phyloP scores from a whole-genome alignment of 2,888 invertebrate species.

The Epirrita christyi region DNA sequence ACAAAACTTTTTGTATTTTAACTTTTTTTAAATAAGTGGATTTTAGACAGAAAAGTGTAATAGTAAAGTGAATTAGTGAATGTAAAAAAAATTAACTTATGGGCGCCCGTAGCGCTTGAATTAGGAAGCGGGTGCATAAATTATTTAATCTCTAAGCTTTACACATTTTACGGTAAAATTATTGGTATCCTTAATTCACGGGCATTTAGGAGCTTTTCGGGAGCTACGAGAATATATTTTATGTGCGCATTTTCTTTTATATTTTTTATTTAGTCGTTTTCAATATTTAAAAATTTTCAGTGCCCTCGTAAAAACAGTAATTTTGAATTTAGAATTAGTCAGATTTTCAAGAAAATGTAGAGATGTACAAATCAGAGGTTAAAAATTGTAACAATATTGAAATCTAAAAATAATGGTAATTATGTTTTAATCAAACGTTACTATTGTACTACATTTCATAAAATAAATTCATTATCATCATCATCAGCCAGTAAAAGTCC shows the following conservation, averaged over 20 bases:
- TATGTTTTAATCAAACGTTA: too few relatives aligned
- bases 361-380: too few relatives aligned
- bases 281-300: not conserved
- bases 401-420: too few relatives aligned
- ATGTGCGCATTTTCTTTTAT: conserved; percentile 1
- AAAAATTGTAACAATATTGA: too few relatives aligned
- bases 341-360: too few relatives aligned
- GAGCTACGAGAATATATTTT: not conserved
- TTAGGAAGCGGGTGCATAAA: conserved; percentile 29
- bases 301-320: not conserved
- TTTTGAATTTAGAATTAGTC: too few relatives aligned
- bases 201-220: conserved; percentile 4
- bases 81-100: conserved; percentile 7
- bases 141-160: conserved; percentile 33
- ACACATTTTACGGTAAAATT: conserved; percentile 35
- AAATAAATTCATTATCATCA: too few relatives aligned
- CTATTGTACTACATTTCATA: too few relatives aligned
- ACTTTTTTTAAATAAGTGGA: not conserved
- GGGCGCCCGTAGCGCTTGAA: conserved; percentile 23
- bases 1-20: not conserved
- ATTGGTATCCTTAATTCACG: conserved; percentile 27
- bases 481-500: too few relatives aligned
- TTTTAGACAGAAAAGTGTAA: conserved; percentile 5
- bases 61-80: conserved; percentile 22
- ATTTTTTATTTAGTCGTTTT: not conserved